Evolutionary conservation across 2,888 invertebrate genomes (phyloP).

Genomic region (Polyploca ridens): DNA sequence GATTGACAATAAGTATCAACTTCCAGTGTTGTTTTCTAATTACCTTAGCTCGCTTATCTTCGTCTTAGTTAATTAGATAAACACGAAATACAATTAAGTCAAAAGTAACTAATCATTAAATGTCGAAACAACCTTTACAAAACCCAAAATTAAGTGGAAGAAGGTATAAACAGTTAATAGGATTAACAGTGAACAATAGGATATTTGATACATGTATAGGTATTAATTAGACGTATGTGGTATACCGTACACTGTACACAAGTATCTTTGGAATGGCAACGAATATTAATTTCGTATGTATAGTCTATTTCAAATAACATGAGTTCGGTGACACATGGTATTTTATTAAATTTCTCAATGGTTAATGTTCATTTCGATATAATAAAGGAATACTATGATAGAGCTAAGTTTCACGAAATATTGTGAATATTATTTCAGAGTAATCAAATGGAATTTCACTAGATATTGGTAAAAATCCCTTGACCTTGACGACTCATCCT

Average conservation of each 20-base stretch:
- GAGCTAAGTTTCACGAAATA: too few species aligned
- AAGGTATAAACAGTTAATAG: not conserved
- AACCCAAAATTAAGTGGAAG: not conserved
- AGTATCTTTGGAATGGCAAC: not conserved
- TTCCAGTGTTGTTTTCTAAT: not conserved
- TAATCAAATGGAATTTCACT: too few species aligned
- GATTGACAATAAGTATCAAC: too few species aligned
- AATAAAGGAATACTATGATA: too few species aligned
- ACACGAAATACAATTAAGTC: not conserved
- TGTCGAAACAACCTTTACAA: not conserved
- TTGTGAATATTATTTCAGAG: too few species aligned
- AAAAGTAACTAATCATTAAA: not conserved
- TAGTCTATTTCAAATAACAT: too few species aligned
- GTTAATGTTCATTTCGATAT: too few species aligned
- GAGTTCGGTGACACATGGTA: too few species aligned
- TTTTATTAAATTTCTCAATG: too few species aligned
- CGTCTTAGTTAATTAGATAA: not conserved
- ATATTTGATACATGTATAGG: not conserved
- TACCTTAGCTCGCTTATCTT: not conserved
- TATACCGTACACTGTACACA: not conserved
- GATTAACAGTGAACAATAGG: not conserved
- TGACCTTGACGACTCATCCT: too few species aligned
- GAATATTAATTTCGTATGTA: constrained; percentile 17
- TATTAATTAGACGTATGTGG: constrained; percentile 2
- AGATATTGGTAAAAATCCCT: too few species aligned